phyloP scores from a whole-genome alignment of 2,888 invertebrate species.

The Parnassius mnemosyne region DNA sequence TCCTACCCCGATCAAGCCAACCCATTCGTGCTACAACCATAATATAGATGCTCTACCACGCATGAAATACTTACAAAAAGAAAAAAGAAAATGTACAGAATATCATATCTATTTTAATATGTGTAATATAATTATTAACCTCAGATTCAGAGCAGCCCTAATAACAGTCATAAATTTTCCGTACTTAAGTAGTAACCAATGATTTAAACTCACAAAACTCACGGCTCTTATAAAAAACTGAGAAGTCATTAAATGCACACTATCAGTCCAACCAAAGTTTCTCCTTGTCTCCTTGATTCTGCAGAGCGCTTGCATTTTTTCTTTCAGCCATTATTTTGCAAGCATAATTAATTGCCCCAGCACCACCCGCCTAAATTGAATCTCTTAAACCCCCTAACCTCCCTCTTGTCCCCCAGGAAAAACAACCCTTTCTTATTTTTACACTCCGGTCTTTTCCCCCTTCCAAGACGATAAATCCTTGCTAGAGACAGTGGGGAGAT shows the following conservation, averaged over 20 bases:
- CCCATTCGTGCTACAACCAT: too few species aligned
- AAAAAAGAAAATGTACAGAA: too few species aligned
- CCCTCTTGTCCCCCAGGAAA: conserved; percentile 66
- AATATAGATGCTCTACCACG: too few species aligned
- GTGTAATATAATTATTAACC: too few species aligned
- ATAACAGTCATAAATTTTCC: too few species aligned
- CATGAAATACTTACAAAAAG: too few species aligned
- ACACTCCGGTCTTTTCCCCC: conserved; percentile 61
- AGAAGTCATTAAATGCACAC: conserved; percentile 23
- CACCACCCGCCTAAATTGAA: conserved; percentile 73
- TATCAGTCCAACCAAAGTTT: conserved; percentile 2
- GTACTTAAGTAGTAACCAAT: too few species aligned
- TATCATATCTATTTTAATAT: too few species aligned
- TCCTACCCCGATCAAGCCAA: too few species aligned
- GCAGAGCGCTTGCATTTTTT: conserved; percentile 51
- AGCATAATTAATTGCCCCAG: conserved; percentile 74
- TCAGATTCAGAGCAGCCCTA: too few species aligned
- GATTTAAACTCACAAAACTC: too few species aligned
- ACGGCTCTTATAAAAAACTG: too few species aligned
- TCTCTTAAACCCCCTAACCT: conserved; percentile 57
- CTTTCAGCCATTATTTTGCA: conserved; percentile 45
- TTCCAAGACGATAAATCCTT: conserved; percentile 78
- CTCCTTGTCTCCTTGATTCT: conserved; percentile 28
- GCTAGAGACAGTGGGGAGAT: conserved; percentile 75
- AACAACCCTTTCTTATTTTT: conserved; percentile 80